Conservation (phyloP, 2,113 vertebrate species). For the Spheniscus mendiculus region DNA sequence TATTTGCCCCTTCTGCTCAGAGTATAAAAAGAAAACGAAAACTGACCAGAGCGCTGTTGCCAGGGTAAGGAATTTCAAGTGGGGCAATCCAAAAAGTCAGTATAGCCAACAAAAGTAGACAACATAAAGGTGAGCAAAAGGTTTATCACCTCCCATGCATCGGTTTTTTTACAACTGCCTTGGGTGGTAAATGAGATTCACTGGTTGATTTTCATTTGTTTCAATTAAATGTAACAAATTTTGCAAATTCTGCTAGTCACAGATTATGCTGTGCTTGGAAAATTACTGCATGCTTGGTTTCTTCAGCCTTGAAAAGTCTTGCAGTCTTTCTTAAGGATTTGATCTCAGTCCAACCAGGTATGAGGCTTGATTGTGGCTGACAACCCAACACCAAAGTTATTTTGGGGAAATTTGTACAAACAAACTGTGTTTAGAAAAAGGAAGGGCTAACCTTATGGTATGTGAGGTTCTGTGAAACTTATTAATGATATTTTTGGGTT, state of each 20-base stretch:
- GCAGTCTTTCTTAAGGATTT: not conserved
- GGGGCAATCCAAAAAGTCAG: not conserved
- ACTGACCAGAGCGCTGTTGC: not conserved
- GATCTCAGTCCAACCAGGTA: not conserved
- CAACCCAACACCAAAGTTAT: slow-evolving; percentile 31
- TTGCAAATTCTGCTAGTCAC: not conserved
- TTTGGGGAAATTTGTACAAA: not conserved
- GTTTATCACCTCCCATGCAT: not conserved
- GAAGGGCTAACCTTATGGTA: not conserved
- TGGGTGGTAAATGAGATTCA: not conserved
- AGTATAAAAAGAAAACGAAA: not conserved
- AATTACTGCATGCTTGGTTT: not conserved
- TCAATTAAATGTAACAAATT: not conserved
- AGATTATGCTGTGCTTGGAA: not conserved
- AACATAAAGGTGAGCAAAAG: not conserved
- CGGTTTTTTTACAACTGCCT: not conserved
- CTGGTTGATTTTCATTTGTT: not conserved
- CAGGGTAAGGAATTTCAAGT: not conserved
- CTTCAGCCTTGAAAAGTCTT: not conserved
- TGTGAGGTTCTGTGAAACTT: slow-evolving; percentile 11
- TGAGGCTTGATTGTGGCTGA: not conserved
- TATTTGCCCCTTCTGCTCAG: not conserved
- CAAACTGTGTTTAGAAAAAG: not conserved
- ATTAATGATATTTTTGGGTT: not conserved
- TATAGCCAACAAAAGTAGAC: not conserved